phyloP scores from a whole-genome alignment of 1,140 invertebrate species.

The Aleiodes sp. region DNA sequence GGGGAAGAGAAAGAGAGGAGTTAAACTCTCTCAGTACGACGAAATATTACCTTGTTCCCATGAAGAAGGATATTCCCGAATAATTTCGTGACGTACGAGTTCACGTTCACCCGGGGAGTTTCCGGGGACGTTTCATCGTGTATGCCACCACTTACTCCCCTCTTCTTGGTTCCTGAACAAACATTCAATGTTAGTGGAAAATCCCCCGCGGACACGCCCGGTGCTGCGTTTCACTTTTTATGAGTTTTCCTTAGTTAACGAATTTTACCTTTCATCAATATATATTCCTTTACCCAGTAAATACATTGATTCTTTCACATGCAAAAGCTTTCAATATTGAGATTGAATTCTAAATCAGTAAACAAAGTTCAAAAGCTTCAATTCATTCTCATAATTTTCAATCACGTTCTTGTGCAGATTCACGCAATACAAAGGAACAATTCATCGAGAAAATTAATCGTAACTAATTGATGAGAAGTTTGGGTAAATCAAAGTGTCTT shows the following conservation, averaged over 20 bases:
- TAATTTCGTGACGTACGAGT: constrained; percentile 54
- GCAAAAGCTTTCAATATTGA: too few relatives aligned
- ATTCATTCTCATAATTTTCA: too few relatives aligned
- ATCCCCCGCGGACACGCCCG: not conserved
- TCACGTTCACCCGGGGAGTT: constrained; percentile 24
- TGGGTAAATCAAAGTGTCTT: too few relatives aligned
- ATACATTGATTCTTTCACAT: too few relatives aligned
- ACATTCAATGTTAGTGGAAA: not conserved
- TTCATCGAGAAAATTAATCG: too few relatives aligned
- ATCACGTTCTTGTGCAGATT: too few relatives aligned
- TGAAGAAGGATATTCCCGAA: constrained; percentile 48
- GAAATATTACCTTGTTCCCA: constrained; percentile 54
- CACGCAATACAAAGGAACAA: too few relatives aligned
- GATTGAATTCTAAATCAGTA: too few relatives aligned
- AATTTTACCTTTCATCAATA: not conserved
- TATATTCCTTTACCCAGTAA: not conserved
- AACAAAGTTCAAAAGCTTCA: too few relatives aligned
- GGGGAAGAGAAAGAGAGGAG: not conserved
- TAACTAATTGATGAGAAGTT: too few relatives aligned
- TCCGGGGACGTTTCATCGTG: constrained; percentile 9
- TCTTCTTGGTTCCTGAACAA: not conserved
- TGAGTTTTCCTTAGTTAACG: not conserved
- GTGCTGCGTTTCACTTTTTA: not conserved
- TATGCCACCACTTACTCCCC: not conserved
- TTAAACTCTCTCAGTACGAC: constrained; percentile 38